phyloP scores from a whole-genome alignment of 2,113 vertebrate species.

The Oncorhynchus masou region DNA sequence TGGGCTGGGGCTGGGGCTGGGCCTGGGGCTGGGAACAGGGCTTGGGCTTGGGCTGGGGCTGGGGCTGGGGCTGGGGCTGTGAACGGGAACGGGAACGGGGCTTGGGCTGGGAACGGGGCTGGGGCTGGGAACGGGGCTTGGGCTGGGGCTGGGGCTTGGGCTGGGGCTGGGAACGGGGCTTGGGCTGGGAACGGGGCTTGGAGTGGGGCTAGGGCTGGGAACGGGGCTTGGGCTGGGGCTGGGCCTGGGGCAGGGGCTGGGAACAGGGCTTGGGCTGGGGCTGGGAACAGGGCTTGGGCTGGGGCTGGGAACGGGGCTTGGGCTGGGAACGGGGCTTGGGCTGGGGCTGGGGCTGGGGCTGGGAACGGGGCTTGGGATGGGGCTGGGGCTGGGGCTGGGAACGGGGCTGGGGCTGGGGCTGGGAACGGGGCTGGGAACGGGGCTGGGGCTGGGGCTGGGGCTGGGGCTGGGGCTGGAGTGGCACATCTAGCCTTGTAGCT shows the following conservation, averaged over 20 bases:
- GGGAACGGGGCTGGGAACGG: too few species aligned
- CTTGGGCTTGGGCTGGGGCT: background rate
- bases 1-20: background rate
- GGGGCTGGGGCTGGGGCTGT: too few species aligned
- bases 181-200: background rate
- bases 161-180: too few species aligned
- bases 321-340: too few species aligned
- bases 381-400: background rate
- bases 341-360: background rate
- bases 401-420: too few species aligned
- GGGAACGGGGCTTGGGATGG: too few species aligned
- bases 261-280: too few species aligned
- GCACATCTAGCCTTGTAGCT: background rate
- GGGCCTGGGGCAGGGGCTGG: background rate
- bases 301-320: too few species aligned
- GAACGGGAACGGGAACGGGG: too few species aligned
- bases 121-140: background rate
- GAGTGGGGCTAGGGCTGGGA: background rate
- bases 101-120: background rate
- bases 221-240: too few species aligned
- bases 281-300: background rate
- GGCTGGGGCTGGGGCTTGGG: background rate
- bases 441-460: background rate
- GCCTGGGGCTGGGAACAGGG: too few species aligned
- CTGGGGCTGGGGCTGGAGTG: background rate